Evolutionary conservation across 92 coral and sea anemone genomes (phyloP).

Genomic region (Desmophyllum pertusum): DNA sequence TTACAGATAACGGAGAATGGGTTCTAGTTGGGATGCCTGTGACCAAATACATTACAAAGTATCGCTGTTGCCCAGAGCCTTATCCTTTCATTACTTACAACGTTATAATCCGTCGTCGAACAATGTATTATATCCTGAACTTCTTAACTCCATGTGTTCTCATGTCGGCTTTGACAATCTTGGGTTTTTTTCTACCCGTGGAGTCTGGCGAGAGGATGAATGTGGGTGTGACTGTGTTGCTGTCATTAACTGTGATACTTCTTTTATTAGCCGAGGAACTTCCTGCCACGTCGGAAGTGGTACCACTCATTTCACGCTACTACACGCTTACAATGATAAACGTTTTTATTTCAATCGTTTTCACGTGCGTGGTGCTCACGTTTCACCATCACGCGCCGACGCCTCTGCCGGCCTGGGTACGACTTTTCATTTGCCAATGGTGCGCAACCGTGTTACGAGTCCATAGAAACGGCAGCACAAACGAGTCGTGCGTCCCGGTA

Average conservation of each 20-base stretch:
- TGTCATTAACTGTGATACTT: slow-evolving; percentile 83
- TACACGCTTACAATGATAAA: slow-evolving; percentile 92
- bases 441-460: slow-evolving; percentile 73
- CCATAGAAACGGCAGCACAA: slow-evolving; percentile 20
- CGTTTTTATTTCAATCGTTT: slow-evolving; percentile 84
- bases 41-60: slow-evolving; percentile 70
- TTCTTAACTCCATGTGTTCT: slow-evolving; percentile 86
- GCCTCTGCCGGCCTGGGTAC: slow-evolving; percentile 90
- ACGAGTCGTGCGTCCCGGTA: slow-evolving; percentile 26
- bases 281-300: slow-evolving; percentile 95
- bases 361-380: slow-evolving; percentile 86
- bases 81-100: slow-evolving; percentile 80
- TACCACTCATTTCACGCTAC: slow-evolving; percentile 88
- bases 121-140: slow-evolving; percentile 88
- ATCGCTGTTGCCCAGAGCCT: slow-evolving; percentile 90
- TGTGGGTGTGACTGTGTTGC: slow-evolving; percentile 85
- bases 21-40: slow-evolving; percentile 81
- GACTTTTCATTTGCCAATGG: slow-evolving; percentile 79
- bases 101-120: slow-evolving; percentile 77
- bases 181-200: slow-evolving; percentile 86
- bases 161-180: slow-evolving; percentile 87
- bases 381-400: slow-evolving; percentile 90
- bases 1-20: slow-evolving; percentile 91
- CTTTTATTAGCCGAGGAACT: slow-evolving; percentile 85
- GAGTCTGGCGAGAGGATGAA: slow-evolving; percentile 95